A percentile compares a stretch with the other conserved stretches of the same genome.
phyloP scores from a whole-genome alignment of 1,140 invertebrate species.

The Lordiphosa clarofinis region DNA sequence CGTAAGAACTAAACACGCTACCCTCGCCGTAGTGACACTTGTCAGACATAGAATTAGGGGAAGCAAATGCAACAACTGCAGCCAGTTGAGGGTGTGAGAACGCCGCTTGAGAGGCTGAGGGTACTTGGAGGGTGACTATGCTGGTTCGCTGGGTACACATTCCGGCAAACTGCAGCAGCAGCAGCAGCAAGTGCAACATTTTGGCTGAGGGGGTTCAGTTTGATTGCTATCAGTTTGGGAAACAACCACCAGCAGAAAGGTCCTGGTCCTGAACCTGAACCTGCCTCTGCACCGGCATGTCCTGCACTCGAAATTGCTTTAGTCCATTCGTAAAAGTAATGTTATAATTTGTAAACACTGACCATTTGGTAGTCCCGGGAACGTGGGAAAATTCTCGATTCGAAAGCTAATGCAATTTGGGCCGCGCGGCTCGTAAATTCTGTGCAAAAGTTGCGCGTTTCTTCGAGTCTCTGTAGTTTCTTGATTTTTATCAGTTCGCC shows the following conservation, averaged over 20 bases:
- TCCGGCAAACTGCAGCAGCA: slow-evolving; percentile 19
- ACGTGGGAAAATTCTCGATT: slow-evolving; percentile 74
- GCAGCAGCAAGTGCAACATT: slow-evolving; percentile 40
- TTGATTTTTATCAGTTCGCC: slow-evolving; percentile 65
- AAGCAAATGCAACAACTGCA: slow-evolving; percentile 31
- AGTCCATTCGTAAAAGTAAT: slow-evolving; percentile 12
- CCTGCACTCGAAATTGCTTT: slow-evolving; percentile 29
- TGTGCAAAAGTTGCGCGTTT: slow-evolving; percentile 61
- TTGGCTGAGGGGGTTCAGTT: slow-evolving; percentile 24
- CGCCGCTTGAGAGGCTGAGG: slow-evolving; percentile 4
- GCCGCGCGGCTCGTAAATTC: slow-evolving; percentile 62
- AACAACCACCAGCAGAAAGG: slow-evolving; percentile 57
- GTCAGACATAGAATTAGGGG: slow-evolving; percentile 49
- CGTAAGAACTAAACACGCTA: slow-evolving; percentile 4
- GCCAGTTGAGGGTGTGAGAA: slow-evolving; percentile 9
- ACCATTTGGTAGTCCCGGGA: slow-evolving; percentile 5
- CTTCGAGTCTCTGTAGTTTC: slow-evolving; percentile 16
- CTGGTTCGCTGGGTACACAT: slow-evolving; percentile 26
- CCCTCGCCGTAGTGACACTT: slow-evolving; percentile 37
- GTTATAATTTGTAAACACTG: slow-evolving; percentile 33
- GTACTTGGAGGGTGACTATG: slow-evolving; percentile 13
- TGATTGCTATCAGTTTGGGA: slow-evolving; percentile 56
- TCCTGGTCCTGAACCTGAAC: slow-evolving; percentile 30
- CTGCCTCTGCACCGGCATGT: slow-evolving; percentile 39
- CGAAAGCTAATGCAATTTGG: slow-evolving; percentile 61